Evolutionary conservation across 2,888 invertebrate species (phyloP), one percentile per base, ranked within the genome.

Genomic region (Thereva unica): DNA sequence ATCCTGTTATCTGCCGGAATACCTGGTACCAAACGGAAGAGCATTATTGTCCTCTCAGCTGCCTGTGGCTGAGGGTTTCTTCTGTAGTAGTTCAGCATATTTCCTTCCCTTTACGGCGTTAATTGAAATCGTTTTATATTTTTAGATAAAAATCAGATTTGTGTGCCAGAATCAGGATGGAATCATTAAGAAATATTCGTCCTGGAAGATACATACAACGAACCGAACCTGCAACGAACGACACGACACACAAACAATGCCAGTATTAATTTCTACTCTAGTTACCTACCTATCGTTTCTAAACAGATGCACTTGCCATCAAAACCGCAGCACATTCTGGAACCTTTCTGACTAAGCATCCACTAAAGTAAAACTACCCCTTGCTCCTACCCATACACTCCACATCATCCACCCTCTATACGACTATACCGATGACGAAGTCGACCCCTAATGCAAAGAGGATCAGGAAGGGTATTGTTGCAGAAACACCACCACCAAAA

Each of bases 1-100:
- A 68, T 68, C 57, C 68, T 59, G 67, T 64, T 63, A 67, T 67
- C 67, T 53, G 45, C 44, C 53, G 42, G 54, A 47, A 45, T 61
- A 50, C 34, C 37, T 23, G 9, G 7, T 34, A 37, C 1, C 10
- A 50, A 61, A 61, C 23, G 41, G 50, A 50, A 41, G 50, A 50
- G 50, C 8, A 6, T 38, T 41, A 61, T 50, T 61, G 61, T 61
- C 41, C 23, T 35, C n/a, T 50, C 41, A 34, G 41, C 4, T 23
- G 50, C 50, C 50, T 61, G 61, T 61, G 61, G 61, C 12, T 40
- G 41, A 49, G 50, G 41, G 23, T 40, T 61, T 50, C 37, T 53
- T 61, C 35, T n/a, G 40, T 41, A 61, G 37, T 37, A 23, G 37
- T 23, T 23, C 23, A 37, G 6, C 1, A 38, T 6, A 9, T 37